Percentiles rank a stretch among this genome's conserved stretches.
Evolutionary conservation across 2,888 invertebrate genomes (phyloP).

Genomic region (Amblyjoppa fuscipennis): DNA sequence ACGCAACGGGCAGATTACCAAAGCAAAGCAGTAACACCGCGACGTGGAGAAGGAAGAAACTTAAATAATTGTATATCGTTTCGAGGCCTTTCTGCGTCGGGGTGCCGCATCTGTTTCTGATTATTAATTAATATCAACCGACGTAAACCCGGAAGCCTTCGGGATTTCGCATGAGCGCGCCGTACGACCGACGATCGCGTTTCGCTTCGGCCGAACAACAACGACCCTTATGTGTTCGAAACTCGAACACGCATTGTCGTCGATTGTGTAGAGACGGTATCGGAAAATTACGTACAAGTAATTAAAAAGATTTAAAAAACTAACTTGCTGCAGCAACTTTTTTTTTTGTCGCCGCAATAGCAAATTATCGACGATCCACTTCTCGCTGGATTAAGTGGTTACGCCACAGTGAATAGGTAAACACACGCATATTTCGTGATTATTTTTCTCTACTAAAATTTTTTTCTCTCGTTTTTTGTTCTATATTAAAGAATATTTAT

Average conservation of each 20-base stretch:
- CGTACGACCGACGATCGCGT: constrained; percentile 31
- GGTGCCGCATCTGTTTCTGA: constrained; percentile 84
- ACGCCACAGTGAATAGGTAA: too few relatives aligned
- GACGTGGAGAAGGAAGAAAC: constrained; percentile 73
- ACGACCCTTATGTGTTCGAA: constrained; percentile 26
- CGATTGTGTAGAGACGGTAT: constrained; percentile 31
- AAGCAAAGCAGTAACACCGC: constrained; percentile 26
- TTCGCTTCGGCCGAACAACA: constrained; percentile 56
- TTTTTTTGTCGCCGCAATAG: too few relatives aligned
- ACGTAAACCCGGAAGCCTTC: constrained; percentile 75
- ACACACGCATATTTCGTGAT: too few relatives aligned
- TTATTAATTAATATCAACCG: constrained; percentile 85
- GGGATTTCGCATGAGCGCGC: constrained; percentile 63
- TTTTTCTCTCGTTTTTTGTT: too few relatives aligned
- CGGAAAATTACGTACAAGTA: constrained; percentile 15
- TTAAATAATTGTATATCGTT: constrained; percentile 82
- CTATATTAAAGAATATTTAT: too few relatives aligned
- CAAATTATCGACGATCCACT: too few relatives aligned
- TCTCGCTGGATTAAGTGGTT: too few relatives aligned
- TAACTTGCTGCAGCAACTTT: too few relatives aligned
- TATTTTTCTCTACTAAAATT: too few relatives aligned
- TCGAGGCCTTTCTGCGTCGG: constrained; percentile 72
- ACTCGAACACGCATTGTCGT: constrained; percentile 32
- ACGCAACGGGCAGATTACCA: constrained; percentile 55
- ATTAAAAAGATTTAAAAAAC: too few relatives aligned